Percentiles rank a stretch among this genome's conserved stretches.
Evolutionary conservation across 2,888 invertebrate genomes (phyloP).

Genomic region (Philopedon plagiatum): DNA sequence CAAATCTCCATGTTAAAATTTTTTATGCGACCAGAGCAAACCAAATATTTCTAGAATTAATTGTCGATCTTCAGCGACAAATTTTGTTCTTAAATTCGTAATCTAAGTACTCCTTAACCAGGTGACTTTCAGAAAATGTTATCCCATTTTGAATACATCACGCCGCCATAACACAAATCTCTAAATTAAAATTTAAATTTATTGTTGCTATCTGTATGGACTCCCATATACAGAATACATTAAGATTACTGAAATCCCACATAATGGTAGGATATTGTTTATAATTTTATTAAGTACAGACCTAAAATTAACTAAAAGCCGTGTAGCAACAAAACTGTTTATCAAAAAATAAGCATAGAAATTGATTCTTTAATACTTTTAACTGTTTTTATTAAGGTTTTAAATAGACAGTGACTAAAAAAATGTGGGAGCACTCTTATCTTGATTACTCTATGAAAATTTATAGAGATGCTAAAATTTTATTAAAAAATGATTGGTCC

Average conservation of each 20-base stretch:
- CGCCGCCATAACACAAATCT: too few relatives aligned
- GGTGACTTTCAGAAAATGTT: too few relatives aligned
- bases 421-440: constrained; percentile 5
- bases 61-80: too few relatives aligned
- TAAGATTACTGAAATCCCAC: not conserved
- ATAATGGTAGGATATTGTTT: not conserved
- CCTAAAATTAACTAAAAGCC: constrained; percentile 21
- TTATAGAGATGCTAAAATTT: constrained; percentile 10
- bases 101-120: too few relatives aligned
- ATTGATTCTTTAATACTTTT: constrained; percentile 11
- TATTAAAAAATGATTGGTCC: not conserved
- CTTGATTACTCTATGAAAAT: constrained; percentile 2
- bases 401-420: not conserved
- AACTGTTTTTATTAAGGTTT: constrained; percentile 5
- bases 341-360: constrained; percentile 21
- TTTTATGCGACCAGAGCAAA: too few relatives aligned
- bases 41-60: too few relatives aligned
- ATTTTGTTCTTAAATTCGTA: too few relatives aligned
- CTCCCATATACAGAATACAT: constrained; percentile 3
- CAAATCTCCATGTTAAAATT: too few relatives aligned
- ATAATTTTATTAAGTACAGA: constrained; percentile 3
- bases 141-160: too few relatives aligned
- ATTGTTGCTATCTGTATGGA: not conserved
- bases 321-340: constrained; percentile 25
- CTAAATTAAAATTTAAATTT: too few relatives aligned